Base-by-base conservation (phyloP, 2,113 vertebrate genomes). In the Callopanchax toddi region DNA sequence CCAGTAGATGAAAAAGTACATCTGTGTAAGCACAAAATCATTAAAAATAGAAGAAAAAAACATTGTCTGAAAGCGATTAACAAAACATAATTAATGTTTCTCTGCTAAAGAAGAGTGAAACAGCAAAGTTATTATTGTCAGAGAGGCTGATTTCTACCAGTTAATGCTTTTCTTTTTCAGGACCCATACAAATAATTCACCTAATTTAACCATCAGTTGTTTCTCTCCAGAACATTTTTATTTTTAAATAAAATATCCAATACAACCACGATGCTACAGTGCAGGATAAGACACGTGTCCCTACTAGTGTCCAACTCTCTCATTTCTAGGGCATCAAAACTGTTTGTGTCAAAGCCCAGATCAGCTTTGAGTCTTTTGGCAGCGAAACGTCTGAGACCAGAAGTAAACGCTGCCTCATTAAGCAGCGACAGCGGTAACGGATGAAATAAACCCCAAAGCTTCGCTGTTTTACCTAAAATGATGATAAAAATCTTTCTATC, bases 1-100 rank as follows among this genome's bases (percentile, higher is more conserved):
- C 52, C 60, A 18, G 36, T 0, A 18, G 63, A 74, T 66, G 40
- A 53, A 67, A 77, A 60, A 36, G 21, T 25, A 42, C 23, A 37
- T 48, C 23, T 29, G 6, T 15, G 17, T 40, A 4, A 58, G 32
- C 11, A 63, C 23, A 16, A 11, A 20, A 46, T 22, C 12, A 26
- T 34, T 29, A 8, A 3, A 25, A 37, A 62, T 15, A 4, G 32
- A 48, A 58, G 42, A 50, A 46, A 21, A 44, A 62, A 40, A 20
- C 17, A 16, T 44, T 39, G 36, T 8, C n/a, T 60, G n/a, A 11
- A 26, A 37, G 0, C 46, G 29, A 22, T 40, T 61, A 23, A 15
- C 15, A 49, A 48, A 37, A 22, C 25, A 17, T 25, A 42, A 12
- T n/a, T 2, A 61, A 39, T 12, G n/a, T 29, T 29, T 51, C 48